Conservation (phyloP, 1,140 invertebrate species). For the Lordiphosa mommai region DNA sequence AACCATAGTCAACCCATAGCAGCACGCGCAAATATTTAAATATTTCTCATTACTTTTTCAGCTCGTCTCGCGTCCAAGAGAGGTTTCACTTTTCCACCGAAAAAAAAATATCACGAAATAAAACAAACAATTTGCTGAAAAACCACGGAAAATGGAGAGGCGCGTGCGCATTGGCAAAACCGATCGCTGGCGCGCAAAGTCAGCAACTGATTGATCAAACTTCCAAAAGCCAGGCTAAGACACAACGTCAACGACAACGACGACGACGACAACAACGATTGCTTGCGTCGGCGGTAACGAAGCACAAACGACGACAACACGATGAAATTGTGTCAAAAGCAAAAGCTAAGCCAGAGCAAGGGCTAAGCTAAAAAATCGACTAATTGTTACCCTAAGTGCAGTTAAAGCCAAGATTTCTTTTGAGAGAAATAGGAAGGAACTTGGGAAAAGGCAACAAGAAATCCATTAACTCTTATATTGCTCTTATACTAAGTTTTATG, state of each 20-base stretch:
- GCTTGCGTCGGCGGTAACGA: constrained; percentile 1
- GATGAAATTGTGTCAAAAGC: constrained; percentile 67
- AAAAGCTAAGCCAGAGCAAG: constrained; percentile 43
- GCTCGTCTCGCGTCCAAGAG: background rate
- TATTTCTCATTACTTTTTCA: constrained; percentile 9
- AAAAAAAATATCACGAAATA: constrained; percentile 9
- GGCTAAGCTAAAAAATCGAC: constrained; percentile 4
- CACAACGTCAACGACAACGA: background rate
- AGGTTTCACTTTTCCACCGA: constrained; percentile 51
- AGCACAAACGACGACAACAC: constrained; percentile 10
- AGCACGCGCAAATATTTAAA: background rate
- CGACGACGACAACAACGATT: constrained; percentile 21
- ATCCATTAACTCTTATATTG: no score
- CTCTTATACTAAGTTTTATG: no score
- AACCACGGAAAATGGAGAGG: background rate
- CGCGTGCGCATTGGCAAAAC: constrained; percentile 45
- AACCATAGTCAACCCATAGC: background rate
- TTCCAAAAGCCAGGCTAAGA: constrained; percentile 20
- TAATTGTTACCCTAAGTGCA: background rate
- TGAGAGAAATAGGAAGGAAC: no score
- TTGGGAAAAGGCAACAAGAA: no score
- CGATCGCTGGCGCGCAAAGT: constrained; percentile 63
- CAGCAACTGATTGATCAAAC: constrained; percentile 67
- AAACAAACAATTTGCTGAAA: constrained; percentile 13
- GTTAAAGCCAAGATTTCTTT: background rate